These are phyloP conservation scores for Malurus splendens DNA, from an alignment of 2,797 vertebrate genomes.

Conservation along the genomic window DNA sequence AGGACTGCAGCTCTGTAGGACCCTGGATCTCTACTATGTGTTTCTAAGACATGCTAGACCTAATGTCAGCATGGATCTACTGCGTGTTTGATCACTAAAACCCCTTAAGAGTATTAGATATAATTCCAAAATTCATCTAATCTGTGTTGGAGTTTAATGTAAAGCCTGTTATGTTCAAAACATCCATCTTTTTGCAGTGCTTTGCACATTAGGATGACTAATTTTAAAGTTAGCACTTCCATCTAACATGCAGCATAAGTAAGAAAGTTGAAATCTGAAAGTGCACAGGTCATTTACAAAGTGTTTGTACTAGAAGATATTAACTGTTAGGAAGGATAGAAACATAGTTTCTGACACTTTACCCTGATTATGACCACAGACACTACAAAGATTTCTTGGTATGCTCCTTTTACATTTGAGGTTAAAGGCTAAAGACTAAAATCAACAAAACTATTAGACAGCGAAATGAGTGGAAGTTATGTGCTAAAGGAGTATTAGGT, in stretches of 20 bases:
- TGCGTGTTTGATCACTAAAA: conserved; percentile 33
- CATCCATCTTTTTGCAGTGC: conserved; percentile 24
- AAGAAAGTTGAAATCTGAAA: conserved; percentile 19
- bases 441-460: background rate
- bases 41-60: background rate
- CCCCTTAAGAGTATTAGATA: conserved; percentile 24
- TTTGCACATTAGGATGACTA: conserved; percentile 30
- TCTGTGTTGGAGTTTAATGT: conserved; percentile 23
- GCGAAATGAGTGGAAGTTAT: background rate
- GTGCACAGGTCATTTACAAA: background rate
- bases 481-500: background rate
- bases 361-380: background rate
- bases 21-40: background rate
- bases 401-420: background rate
- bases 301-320: background rate
- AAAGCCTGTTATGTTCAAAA: conserved; percentile 53
- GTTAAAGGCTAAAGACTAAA: background rate
- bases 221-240: conserved; percentile 30
- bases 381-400: background rate
- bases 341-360: background rate
- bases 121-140: conserved; percentile 47
- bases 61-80: conserved; percentile 4
- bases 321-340: background rate
- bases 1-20: background rate
- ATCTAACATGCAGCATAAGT: background rate